Conservation (phyloP, 2,888 invertebrate genomes). For the Phrixothrix hirtus region DNA sequence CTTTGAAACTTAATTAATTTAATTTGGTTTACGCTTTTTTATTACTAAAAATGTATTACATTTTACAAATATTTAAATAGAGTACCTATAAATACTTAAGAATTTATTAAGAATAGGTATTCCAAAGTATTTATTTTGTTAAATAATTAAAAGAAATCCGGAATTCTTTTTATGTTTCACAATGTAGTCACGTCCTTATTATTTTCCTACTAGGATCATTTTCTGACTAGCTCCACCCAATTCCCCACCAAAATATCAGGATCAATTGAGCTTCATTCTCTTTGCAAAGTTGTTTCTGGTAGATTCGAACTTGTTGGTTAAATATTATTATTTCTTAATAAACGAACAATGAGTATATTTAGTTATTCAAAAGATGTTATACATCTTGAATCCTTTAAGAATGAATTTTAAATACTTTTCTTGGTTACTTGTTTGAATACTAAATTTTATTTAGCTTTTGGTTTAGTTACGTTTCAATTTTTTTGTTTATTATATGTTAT, state of each 20-base stretch:
- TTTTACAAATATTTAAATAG: too few species aligned
- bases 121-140: not conserved
- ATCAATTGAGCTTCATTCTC: slow-evolving; percentile 34
- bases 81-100: not conserved
- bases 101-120: not conserved
- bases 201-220: slow-evolving; percentile 17
- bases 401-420: too few species aligned
- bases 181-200: not conserved
- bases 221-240: slow-evolving; percentile 37
- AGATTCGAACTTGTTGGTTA: slow-evolving; percentile 40
- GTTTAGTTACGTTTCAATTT: too few species aligned
- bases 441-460: too few species aligned
- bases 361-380: slow-evolving; percentile 30
- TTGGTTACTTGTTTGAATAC: too few species aligned
- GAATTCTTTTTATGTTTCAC: too few species aligned
- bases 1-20: not conserved
- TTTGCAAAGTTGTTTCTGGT: slow-evolving; percentile 31
- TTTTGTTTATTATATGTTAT: too few species aligned
- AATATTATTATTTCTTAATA: slow-evolving; percentile 37
- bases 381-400: slow-evolving; percentile 28
- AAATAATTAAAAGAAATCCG: not conserved
- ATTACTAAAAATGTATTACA: too few species aligned
- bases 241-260: slow-evolving; percentile 37
- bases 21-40: not conserved
- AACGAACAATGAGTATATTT: slow-evolving; percentile 27